phyloP scores from a whole-genome alignment of 2,797 vertebrate genomes.

The Xiphophorus birchmanni region DNA sequence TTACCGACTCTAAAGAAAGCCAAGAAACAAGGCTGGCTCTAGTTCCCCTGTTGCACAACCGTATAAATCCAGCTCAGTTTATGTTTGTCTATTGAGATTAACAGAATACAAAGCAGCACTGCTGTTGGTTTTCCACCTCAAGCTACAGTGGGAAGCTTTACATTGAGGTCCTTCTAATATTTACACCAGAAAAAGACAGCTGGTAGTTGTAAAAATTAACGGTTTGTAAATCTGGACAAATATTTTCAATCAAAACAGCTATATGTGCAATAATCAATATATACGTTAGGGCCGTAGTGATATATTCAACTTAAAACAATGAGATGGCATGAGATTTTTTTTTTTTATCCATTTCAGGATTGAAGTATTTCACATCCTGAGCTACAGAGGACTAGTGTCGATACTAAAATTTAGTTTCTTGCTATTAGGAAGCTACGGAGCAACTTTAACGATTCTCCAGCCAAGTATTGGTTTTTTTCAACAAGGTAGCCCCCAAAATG shows the following conservation, averaged over 20 bases:
- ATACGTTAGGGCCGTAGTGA: neutral
- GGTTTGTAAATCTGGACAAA: neutral
- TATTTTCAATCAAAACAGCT: neutral
- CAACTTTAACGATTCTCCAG: neutral
- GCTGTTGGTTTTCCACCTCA: neutral
- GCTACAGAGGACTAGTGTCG: neutral
- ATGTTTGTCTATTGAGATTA: slow-evolving; percentile 37
- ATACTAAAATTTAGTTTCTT: neutral
- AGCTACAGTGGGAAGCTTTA: neutral
- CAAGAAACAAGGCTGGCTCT: neutral
- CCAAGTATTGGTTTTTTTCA: neutral
- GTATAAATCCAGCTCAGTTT: slow-evolving; percentile 1
- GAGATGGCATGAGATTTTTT: neutral
- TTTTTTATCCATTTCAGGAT: neutral
- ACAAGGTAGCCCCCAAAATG: neutral
- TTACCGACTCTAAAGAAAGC: neutral
- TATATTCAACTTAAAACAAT: neutral
- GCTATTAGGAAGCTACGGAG: neutral
- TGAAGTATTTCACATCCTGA: neutral
- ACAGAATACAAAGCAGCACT: slow-evolving; percentile 3
- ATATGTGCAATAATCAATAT: neutral
- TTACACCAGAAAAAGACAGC: neutral
- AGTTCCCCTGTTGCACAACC: neutral
- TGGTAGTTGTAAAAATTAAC: neutral
- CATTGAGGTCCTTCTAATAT: neutral